These are phyloP conservation scores for Heterochromis multidens DNA, from an alignment of 2,113 vertebrate genomes.

Conservation along the genomic window DNA sequence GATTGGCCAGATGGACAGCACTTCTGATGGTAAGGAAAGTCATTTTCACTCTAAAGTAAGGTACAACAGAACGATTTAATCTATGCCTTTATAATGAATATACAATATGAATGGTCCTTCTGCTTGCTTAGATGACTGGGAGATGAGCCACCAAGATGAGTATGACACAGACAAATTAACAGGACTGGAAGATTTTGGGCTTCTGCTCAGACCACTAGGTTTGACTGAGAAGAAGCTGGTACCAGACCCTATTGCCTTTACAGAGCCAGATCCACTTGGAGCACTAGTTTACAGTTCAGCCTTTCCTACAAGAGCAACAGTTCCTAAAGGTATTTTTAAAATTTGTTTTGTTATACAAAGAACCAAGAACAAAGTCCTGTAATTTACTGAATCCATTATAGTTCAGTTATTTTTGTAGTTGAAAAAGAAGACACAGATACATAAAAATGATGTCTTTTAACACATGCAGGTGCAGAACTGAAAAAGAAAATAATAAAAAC, in stretches of 20 bases:
- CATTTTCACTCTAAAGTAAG: neutral
- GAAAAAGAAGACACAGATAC: neutral
- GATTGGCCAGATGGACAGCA: slow-evolving; percentile 77
- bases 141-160: slow-evolving; percentile 67
- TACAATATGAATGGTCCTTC: neutral
- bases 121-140: slow-evolving; percentile 78
- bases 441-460: neutral
- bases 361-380: neutral
- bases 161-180: slow-evolving; percentile 71
- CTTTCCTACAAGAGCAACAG: slow-evolving; percentile 11
- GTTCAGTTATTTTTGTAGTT: neutral
- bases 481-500: neutral
- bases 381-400: neutral
- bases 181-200: slow-evolving; percentile 78
- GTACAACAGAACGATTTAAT: neutral
- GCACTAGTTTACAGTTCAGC: slow-evolving; percentile 60
- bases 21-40: slow-evolving; percentile 73
- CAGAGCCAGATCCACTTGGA: slow-evolving; percentile 78
- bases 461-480: neutral
- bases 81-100: neutral
- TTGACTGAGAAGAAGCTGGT: slow-evolving; percentile 77
- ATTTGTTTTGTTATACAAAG: neutral
- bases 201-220: slow-evolving; percentile 74
- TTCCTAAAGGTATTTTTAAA: slow-evolving; percentile 58
- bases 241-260: slow-evolving; percentile 78